Evolutionary conservation across 2,113 vertebrate species (phyloP).

Genomic region (Thamnophis sirtalis): DNA sequence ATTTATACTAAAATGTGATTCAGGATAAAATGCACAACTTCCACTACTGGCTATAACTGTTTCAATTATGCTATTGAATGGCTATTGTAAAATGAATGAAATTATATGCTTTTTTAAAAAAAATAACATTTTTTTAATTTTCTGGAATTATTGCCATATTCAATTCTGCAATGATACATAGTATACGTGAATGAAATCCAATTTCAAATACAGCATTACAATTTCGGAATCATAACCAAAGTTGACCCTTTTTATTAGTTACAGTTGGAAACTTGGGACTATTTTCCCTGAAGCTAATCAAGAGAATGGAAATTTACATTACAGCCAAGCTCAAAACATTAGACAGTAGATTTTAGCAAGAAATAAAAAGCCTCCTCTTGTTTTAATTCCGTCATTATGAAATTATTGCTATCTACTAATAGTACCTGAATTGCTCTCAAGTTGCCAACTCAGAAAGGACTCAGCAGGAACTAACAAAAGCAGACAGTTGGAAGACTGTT

Average conservation of each 20-base stretch:
- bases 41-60: not conserved
- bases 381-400: not conserved
- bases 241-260: not conserved
- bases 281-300: not conserved
- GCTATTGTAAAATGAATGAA: not conserved
- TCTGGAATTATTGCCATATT: not conserved
- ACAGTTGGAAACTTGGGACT: not conserved
- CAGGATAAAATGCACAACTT: not conserved
- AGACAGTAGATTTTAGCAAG: not conserved
- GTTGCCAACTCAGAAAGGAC: not conserved
- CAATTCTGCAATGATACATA: not conserved
- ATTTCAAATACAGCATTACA: not conserved
- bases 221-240: not conserved
- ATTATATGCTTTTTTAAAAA: not conserved
- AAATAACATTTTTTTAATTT: not conserved
- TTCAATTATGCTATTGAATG: not conserved
- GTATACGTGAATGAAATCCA: not conserved
- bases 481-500: not conserved
- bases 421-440: conserved; percentile 27
- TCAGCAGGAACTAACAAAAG: not conserved
- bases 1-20: not conserved
- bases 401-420: conserved; percentile 5
- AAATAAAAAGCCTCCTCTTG: not conserved
- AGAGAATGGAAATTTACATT: not conserved
- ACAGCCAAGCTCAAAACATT: not conserved